Evolutionary conservation across 2,888 invertebrate genomes (phyloP), one percentile per base, ranked within the genome.

Genomic region (Steinernema carpocapsae): DNA sequence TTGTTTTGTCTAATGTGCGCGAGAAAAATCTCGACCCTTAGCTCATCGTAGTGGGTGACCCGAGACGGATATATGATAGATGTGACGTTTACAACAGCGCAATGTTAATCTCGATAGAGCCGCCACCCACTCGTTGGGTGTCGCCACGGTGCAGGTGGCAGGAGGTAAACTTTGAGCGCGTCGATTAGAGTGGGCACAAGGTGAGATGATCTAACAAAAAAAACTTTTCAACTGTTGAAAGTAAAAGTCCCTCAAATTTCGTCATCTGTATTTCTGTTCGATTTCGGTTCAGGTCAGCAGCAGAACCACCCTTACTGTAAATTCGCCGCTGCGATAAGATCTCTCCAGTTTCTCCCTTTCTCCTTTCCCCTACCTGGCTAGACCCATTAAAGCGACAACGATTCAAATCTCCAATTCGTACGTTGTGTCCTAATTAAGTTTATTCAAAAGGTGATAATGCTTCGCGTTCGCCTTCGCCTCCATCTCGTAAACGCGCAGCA

Each of bases 61-160:
- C n/a, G 56, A 19, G 56, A 22, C 22, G 37, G 64, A 64, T 64
- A 64, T 64, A 26, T 56, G 56, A 56, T 56, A 56, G 56, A 56
- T 56, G 56, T 64, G 64, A 64, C 64, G n/a, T 32, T 64, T 64
- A 64, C 64, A 64, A 32, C 64, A 26, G 32, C 32, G 32, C 64
- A 19, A 48, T 7, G 48, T 19, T 48, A 48, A 48, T 56, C 56
- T 19, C 24, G 64, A 14, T 17, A 24, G 29, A 29, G 32, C 32
- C 64, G 64, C 64, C 64, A 17, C 64, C 64, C 37, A 37, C 37
- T 37, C 37, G 17, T 7, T n/a, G 64, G 37, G 26, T 64, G 32
- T 32, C 64, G 29, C 29, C 29, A 26, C 56, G 56, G 56, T 14
- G 56, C 22, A 6, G 56, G 56, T 56, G 56, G 56, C 56, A 26